A percentile compares a stretch with the other conserved stretches of the same genome.
These are phyloP conservation scores for Sminthurinus aureus DNA, from an alignment of 2,888 invertebrate genomes.

Conservation along the genomic window DNA sequence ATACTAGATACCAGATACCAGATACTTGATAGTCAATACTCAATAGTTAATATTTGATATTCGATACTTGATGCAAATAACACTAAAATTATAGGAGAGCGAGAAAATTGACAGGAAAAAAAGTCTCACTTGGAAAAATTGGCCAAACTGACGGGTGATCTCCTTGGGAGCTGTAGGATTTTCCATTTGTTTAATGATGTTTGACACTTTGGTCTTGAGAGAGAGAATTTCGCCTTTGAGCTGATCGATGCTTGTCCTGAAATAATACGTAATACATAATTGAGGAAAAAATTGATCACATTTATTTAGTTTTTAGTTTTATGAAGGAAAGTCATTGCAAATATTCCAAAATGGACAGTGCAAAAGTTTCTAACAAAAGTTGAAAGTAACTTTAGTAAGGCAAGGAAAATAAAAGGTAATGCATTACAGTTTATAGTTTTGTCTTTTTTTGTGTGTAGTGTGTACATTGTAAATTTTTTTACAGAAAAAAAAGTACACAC, in stretches of 20 bases:
- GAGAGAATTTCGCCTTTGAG: conserved; percentile 86
- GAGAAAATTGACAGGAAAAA: not conserved
- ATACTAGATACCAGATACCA: not conserved
- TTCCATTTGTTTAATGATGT: conserved; percentile 81
- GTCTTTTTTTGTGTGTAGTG: too few relatives aligned
- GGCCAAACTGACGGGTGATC: conserved; percentile 85
- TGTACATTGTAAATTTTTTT: too few relatives aligned
- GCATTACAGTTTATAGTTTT: too few relatives aligned
- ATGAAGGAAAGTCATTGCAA: not conserved
- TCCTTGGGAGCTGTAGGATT: conserved; percentile 78
- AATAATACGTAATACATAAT: conserved; percentile 55
- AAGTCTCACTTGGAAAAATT: conserved; percentile 77
- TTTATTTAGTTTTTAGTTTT: not conserved
- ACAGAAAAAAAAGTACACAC: too few relatives aligned
- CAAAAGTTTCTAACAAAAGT: too few relatives aligned
- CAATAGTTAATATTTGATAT: too few relatives aligned
- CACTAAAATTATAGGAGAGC: not conserved
- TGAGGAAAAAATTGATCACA: conserved; percentile 6
- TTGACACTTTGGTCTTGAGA: conserved; percentile 78
- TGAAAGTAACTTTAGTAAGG: too few relatives aligned
- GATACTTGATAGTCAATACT: not conserved
- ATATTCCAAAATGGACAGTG: too few relatives aligned
- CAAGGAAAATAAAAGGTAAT: too few relatives aligned
- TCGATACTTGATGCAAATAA: too few relatives aligned
- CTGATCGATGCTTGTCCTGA: conserved; percentile 86